Evolutionary conservation across 2,888 invertebrate genomes (phyloP).

Genomic region (Euproctis similis): DNA sequence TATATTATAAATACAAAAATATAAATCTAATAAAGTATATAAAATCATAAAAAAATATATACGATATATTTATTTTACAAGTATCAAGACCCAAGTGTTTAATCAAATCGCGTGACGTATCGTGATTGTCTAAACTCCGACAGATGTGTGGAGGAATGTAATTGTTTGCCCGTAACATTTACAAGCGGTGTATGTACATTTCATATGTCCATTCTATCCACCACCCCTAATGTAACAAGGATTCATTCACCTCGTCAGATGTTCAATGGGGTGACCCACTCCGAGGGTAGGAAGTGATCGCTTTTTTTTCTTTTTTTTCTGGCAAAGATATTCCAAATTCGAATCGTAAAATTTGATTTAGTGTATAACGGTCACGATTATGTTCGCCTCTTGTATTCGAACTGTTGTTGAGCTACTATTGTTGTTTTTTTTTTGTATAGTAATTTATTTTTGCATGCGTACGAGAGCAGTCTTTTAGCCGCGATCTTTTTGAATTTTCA

Average conservation of each 20-base stretch:
- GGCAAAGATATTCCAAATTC: conserved; percentile 43
- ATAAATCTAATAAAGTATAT: too few species aligned
- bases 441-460: too few species aligned
- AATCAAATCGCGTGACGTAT: conserved; percentile 68
- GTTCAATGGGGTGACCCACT: conserved; percentile 65
- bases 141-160: conserved; percentile 75
- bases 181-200: conserved; percentile 56
- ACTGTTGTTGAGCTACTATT: too few species aligned
- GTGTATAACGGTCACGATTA: conserved; percentile 29
- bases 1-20: too few species aligned
- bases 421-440: too few species aligned
- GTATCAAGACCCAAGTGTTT: conserved; percentile 38
- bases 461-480: too few species aligned
- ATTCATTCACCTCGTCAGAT: conserved; percentile 75
- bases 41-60: neutral
- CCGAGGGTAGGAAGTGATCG: conserved; percentile 47
- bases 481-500: too few species aligned
- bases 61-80: too few species aligned
- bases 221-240: conserved; percentile 50
- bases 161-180: conserved; percentile 65
- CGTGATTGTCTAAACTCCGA: conserved; percentile 75
- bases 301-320: too few species aligned
- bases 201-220: conserved; percentile 58
- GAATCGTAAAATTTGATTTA: conserved; percentile 46
- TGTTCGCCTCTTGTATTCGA: too few species aligned